Evolutionary conservation across 2,113 vertebrate genomes (phyloP), one percentile per base, ranked within the genome.

Genomic region (Sebastes fasciatus): DNA sequence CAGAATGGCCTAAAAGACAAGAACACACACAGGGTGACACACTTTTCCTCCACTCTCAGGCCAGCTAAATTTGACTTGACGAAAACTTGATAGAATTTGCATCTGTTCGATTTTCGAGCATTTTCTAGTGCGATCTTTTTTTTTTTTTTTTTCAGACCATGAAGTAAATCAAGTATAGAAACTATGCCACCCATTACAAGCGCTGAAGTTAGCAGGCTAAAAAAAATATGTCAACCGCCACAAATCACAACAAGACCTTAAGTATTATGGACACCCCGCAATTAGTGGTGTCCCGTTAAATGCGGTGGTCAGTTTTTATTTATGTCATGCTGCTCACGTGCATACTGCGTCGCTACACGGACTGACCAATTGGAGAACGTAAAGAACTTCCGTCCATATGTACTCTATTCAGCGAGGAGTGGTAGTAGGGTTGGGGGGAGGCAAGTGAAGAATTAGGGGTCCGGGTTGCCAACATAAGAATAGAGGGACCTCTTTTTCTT

Each of bases 1-100:
- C 63, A 71, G 70, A 82, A 65, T 69, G 89, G 74, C 92, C 95
- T 95, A 71, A 77, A 94, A 91, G 79, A 94, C 54, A 92, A 86
- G 71, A 76, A 83, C 63, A 90, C 54, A 91, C 82, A 82, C 65
- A 2, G 26, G 73, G 66, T 91, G 85, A 92, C 91, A 85, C 69
- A 86, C 79, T 90, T 89, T 84, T 51, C 65, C 54, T 71, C 64
- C 34, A 60, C 63, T 67, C 61, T 61, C 8, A 13, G 34, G 46
- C 19, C 17, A 8, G 68, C 75, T 85, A 75, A 76, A 73, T 82
- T 76, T 70, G 45, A 82, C 40, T 60, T 40, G 52, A 68, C 2
- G 2, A 58, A 77, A 67, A 77, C 82, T 65, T 77, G 55, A 87
- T 74, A 46, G 64, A 73, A 26, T 65, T 57, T 26, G 48, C 80